phyloP scores from a whole-genome alignment of 2,113 vertebrate species.

The Halcyon malimbica region DNA sequence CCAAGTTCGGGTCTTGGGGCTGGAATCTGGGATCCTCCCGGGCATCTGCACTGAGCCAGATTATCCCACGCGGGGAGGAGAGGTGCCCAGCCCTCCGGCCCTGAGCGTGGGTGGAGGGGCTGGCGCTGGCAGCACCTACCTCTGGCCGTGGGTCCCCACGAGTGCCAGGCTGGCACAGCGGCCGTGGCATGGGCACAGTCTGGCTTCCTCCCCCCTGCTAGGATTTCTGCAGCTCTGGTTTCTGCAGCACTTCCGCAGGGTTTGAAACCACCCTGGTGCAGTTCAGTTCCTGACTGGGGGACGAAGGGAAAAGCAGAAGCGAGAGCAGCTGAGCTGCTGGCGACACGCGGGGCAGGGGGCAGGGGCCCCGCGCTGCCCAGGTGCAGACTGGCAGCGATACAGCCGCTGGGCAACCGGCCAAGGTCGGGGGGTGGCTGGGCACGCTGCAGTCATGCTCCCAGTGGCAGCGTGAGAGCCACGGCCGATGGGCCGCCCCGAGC shows the following conservation, averaged over 20 bases:
- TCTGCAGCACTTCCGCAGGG: not conserved
- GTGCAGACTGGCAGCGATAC: not conserved
- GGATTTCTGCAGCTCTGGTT: not conserved
- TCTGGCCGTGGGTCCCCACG: accelerated
- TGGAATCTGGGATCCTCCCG: not conserved
- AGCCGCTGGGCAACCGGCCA: not conserved
- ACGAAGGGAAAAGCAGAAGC: not conserved
- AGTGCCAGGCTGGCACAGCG: not conserved
- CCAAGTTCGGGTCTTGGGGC: not conserved
- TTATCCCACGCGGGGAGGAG: not conserved
- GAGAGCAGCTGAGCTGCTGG: not conserved
- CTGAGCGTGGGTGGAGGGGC: accelerated
- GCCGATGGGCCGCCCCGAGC: not conserved
- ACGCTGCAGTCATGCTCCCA: accelerated
- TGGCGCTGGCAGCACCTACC: not conserved
- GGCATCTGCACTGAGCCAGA: not conserved
- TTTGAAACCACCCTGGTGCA: no score
- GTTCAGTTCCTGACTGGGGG: not conserved
- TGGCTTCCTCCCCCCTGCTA: not conserved
- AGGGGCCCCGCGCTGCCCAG: accelerated
- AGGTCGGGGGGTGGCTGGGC: not conserved
- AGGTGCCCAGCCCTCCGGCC: not conserved
- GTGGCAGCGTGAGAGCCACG: not conserved
- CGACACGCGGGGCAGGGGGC: accelerated
- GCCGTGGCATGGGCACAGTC: not conserved